Evolutionary conservation across 2,888 invertebrate genomes (phyloP).

Genomic region (Diaphora mendica): DNA sequence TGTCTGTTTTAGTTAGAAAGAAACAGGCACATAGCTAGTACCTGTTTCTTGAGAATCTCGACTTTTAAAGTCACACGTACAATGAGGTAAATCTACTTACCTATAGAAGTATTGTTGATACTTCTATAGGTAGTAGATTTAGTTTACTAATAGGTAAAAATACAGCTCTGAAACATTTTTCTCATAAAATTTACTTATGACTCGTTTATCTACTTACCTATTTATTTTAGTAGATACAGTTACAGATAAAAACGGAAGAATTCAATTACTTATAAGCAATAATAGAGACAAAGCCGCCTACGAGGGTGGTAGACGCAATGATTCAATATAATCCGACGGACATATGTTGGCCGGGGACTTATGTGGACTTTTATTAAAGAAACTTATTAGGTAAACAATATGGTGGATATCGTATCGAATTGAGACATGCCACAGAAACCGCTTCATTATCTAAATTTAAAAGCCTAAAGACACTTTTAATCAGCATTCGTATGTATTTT

Average conservation of each 20-base stretch:
- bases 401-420: conserved; percentile 42
- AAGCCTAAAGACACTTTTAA: conserved; percentile 21
- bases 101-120: background rate
- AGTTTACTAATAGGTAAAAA: background rate
- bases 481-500: conserved; percentile 22
- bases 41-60: background rate
- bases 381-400: conserved; percentile 71
- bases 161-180: background rate
- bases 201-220: too few species aligned
- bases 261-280: conserved; percentile 57
- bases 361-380: conserved; percentile 77
- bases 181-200: background rate
- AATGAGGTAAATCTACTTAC: background rate
- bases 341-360: conserved; percentile 74
- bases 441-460: conserved; percentile 43
- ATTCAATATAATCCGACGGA: conserved; percentile 77
- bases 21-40: background rate
- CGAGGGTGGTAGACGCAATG: conserved; percentile 68
- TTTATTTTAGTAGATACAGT: conserved; percentile 5
- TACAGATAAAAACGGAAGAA: conserved; percentile 38
- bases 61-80: background rate
- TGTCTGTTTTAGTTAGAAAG: background rate
- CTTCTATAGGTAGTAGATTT: too few species aligned
- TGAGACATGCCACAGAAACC: conserved; percentile 48
- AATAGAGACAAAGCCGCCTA: conserved; percentile 53